Evolutionary conservation across 2,797 vertebrate genomes (phyloP).

Genomic region (Hyperoplus lanceolatus): DNA sequence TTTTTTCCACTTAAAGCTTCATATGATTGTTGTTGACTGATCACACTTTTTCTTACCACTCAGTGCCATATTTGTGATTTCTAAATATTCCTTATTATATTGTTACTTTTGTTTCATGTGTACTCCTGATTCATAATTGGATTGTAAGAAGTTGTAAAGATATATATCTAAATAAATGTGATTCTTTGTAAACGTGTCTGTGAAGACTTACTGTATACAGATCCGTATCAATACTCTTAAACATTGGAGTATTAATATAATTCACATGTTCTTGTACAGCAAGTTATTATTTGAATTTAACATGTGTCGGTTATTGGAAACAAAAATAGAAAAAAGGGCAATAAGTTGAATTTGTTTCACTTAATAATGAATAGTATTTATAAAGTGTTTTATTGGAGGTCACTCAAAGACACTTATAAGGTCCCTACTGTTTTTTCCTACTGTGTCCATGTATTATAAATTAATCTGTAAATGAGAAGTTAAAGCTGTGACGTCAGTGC

Average conservation of each 20-base stretch:
- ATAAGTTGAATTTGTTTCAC: no score
- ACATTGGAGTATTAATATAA: neutral
- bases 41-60: conserved; percentile 64
- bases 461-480: neutral
- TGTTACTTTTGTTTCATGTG: conserved; percentile 49
- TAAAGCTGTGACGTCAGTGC: neutral
- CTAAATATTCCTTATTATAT: conserved; percentile 53
- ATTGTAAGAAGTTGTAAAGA: conserved; percentile 74
- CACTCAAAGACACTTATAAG: neutral
- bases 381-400: no score
- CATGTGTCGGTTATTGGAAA: neutral
- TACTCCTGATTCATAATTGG: conserved; percentile 65
- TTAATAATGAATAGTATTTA: no score
- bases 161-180: conserved; percentile 81
- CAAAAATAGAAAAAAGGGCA: neutral
- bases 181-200: conserved; percentile 64
- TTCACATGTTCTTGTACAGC: neutral
- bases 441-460: neutral
- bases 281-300: neutral
- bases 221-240: neutral
- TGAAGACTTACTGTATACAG: neutral
- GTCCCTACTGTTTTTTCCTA: neutral
- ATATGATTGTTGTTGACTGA: conserved; percentile 66
- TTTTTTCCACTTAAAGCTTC: conserved; percentile 37
- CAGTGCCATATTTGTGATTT: conserved; percentile 78